Percentiles rank a stretch among this genome's conserved stretches.
Conservation (phyloP, 2,888 invertebrate genomes). For the Lamellibrachia columna region DNA sequence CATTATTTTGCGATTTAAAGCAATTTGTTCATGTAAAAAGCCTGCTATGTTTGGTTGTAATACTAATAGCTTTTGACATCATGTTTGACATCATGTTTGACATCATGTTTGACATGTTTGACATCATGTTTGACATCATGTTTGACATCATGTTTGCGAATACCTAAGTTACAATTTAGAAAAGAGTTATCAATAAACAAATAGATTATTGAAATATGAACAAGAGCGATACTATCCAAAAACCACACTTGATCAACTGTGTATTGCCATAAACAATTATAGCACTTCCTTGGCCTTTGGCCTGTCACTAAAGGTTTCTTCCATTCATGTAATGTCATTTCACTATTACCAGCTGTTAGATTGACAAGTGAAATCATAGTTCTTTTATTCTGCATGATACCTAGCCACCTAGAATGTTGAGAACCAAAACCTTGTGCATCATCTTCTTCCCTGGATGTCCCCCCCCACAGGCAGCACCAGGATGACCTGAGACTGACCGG, state of each 20-base stretch:
- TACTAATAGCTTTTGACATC: too few relatives aligned
- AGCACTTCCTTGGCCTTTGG: background rate
- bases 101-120: too few relatives aligned
- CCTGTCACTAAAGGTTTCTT: background rate
- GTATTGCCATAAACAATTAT: background rate
- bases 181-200: background rate
- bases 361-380: background rate
- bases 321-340: background rate
- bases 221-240: background rate
- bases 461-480: conserved; percentile 53
- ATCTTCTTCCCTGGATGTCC: background rate
- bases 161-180: too few relatives aligned
- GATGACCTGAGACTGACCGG: conserved; percentile 53
- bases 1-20: too few relatives aligned
- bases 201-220: background rate
- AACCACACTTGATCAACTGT: background rate
- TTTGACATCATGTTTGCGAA: too few relatives aligned
- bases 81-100: too few relatives aligned
- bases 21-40: too few relatives aligned
- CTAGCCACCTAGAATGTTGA: background rate
- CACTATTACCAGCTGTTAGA: background rate
- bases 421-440: background rate
- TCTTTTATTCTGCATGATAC: background rate
- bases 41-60: too few relatives aligned
- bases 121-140: too few relatives aligned